Evolutionary conservation across 2,113 vertebrate genomes (phyloP).

Genomic region (Pteronura brasiliensis): DNA sequence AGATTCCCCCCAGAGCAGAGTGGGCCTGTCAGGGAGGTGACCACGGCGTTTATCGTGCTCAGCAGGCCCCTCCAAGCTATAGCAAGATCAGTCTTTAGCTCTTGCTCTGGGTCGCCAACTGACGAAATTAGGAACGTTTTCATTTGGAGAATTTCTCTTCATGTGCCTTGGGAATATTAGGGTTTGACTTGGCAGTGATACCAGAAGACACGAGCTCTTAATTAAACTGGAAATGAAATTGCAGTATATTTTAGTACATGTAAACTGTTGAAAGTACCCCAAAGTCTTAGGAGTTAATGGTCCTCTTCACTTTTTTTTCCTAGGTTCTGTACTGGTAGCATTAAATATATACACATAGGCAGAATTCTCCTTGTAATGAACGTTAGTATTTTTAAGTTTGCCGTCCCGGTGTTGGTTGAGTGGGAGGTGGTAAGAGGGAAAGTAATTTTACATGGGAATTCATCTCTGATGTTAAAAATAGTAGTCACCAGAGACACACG

Average conservation of each 20-base stretch:
- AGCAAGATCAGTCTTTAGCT: not conserved
- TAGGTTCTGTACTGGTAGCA: not conserved
- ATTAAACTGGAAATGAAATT: not conserved
- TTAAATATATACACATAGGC: not conserved
- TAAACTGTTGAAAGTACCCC: not conserved
- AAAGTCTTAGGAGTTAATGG: not conserved
- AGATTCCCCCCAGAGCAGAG: accelerated
- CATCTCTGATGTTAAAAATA: slow-evolving; percentile 49
- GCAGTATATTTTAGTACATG: not conserved
- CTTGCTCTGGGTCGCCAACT: not conserved
- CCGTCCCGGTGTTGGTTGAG: not conserved
- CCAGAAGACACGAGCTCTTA: not conserved
- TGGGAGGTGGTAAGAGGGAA: slow-evolving; percentile 27
- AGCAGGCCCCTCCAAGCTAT: accelerated
- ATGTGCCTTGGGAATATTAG: not conserved
- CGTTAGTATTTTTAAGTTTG: slow-evolving; percentile 25
- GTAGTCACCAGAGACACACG: not conserved
- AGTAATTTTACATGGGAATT: not conserved
- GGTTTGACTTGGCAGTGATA: not conserved
- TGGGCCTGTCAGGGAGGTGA: not conserved
- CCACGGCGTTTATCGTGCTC: not conserved
- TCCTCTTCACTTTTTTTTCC: not conserved
- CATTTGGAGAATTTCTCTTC: not conserved
- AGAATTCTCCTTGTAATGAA: not conserved
- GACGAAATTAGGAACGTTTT: not conserved